Conservation (phyloP, 2,888 invertebrate genomes). For the Anthrax anthrax region DNA sequence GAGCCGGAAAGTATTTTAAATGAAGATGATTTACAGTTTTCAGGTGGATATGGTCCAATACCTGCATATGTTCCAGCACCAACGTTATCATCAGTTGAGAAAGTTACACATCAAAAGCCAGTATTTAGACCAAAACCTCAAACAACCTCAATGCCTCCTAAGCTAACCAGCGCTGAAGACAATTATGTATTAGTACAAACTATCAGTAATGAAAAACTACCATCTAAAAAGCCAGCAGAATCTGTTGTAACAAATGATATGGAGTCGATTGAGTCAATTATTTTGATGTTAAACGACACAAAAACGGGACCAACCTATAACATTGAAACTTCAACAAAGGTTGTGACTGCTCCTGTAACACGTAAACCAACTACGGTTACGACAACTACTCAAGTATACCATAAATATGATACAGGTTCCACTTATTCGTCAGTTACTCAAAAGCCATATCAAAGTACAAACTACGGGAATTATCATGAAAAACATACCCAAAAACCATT, state of each 20-base stretch:
- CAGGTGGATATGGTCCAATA: slow-evolving; percentile 39
- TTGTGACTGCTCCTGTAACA: slow-evolving; percentile 5
- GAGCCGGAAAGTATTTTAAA: slow-evolving; percentile 49
- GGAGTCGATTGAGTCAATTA: slow-evolving; percentile 44
- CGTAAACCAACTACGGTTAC: slow-evolving; percentile 4
- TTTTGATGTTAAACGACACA: slow-evolving; percentile 46
- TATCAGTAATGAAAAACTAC: slow-evolving; percentile 14
- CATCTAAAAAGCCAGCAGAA: slow-evolving; percentile 18
- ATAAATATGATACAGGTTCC: slow-evolving; percentile 9
- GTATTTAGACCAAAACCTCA: slow-evolving; percentile 42
- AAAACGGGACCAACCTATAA: slow-evolving; percentile 31
- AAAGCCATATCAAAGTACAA: not conserved
- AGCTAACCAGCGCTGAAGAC: slow-evolving; percentile 38
- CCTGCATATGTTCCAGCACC: slow-evolving; percentile 22
- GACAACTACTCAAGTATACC: slow-evolving; percentile 3
- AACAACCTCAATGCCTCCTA: slow-evolving; percentile 20
- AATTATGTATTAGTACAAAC: slow-evolving; percentile 30
- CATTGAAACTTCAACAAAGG: slow-evolving; percentile 11
- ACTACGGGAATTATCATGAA: not conserved
- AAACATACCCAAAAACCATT: not conserved
- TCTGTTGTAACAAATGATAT: slow-evolving; percentile 25
- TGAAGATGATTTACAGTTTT: slow-evolving; percentile 39
- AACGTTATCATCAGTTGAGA: slow-evolving; percentile 21
- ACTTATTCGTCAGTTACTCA: not conserved
- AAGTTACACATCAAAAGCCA: slow-evolving; percentile 36